Evolutionary conservation across 2,113 vertebrate species (phyloP).

Genomic region (Leucosticte australis): DNA sequence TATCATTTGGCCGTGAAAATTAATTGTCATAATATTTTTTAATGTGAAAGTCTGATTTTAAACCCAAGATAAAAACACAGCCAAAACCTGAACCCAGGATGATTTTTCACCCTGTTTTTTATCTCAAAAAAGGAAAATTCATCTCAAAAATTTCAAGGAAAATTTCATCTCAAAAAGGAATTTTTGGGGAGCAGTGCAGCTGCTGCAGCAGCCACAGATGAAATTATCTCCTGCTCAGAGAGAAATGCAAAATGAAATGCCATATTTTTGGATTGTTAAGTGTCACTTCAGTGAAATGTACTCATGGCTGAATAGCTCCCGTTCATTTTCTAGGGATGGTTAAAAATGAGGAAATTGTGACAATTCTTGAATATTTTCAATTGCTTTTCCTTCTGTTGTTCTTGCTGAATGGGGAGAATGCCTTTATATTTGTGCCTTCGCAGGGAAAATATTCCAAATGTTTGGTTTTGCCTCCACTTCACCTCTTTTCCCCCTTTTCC

Average conservation of each 20-base stretch:
- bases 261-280: conserved; percentile 58
- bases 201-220: conserved; percentile 24
- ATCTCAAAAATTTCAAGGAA: not conserved
- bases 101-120: not conserved
- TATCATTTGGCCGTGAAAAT: not conserved
- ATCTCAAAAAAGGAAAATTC: not conserved
- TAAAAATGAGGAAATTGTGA: conserved; percentile 40
- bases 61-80: not conserved
- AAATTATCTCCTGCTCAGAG: conserved; percentile 39
- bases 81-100: not conserved
- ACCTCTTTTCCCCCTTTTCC: not conserved
- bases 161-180: not conserved
- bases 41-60: not conserved
- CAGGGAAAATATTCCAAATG: not conserved
- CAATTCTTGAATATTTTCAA: conserved; percentile 24
- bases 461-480: not conserved
- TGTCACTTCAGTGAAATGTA: conserved; percentile 57
- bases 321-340: conserved; percentile 35
- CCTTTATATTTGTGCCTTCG: not conserved
- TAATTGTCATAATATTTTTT: not conserved
- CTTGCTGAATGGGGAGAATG: conserved; percentile 2
- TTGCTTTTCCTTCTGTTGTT: conserved; percentile 31
- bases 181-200: conserved; percentile 37
- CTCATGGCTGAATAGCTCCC: conserved; percentile 45
- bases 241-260: conserved; percentile 51